These are phyloP conservation scores for Tamias sibiricus DNA, from an alignment of 2,113 vertebrate species.

Conservation along the genomic window DNA sequence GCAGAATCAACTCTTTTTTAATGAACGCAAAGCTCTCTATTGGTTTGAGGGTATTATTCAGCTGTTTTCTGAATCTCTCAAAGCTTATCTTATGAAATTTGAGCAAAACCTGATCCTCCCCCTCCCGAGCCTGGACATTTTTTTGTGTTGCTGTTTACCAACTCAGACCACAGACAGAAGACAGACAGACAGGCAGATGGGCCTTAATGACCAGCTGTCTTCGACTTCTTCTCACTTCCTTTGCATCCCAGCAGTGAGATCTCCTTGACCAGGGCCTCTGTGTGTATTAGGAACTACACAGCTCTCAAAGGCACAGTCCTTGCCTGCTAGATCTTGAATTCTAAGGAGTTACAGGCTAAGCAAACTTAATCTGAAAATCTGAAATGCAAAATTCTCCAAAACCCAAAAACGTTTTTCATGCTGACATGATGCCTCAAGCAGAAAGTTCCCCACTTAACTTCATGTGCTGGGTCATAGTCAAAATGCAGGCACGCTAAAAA, in stretches of 20 bases:
- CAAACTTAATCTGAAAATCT: background rate
- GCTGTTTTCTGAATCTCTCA: constrained; percentile 36
- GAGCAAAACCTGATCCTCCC: background rate
- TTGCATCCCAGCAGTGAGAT: background rate
- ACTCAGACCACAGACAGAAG: background rate
- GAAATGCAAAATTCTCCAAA: background rate
- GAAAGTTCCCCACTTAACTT: background rate
- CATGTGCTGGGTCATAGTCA: background rate
- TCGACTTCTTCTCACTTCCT: background rate
- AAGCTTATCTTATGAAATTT: constrained; percentile 55
- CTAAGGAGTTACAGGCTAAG: background rate
- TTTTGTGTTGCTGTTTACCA: background rate
- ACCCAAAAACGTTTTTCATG: background rate
- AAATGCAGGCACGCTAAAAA: background rate
- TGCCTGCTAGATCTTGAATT: background rate
- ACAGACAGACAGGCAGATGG: background rate
- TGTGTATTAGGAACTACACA: background rate
- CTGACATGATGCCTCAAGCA: background rate
- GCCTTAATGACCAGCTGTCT: background rate
- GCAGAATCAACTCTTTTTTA: constrained; percentile 44
- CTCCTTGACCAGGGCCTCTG: rapidly evolving
- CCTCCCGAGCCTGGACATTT: background rate
- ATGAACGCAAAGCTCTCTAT: constrained; percentile 42
- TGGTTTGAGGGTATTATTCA: constrained; percentile 19
- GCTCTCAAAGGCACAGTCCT: background rate